Conservation (phyloP, 2,797 vertebrate species). For the Spheniscus humboldti region DNA sequence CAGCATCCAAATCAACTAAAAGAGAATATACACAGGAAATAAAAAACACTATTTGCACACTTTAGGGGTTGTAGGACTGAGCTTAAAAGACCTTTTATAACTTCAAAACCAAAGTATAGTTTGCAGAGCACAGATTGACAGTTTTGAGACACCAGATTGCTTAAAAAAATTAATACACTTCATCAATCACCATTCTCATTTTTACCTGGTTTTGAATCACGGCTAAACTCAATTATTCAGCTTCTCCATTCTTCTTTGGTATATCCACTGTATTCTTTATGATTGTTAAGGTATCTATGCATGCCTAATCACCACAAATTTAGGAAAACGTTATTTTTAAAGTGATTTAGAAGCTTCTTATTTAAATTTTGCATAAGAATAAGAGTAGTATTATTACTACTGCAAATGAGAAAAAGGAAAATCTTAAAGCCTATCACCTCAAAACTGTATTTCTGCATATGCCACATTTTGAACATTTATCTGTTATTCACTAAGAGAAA, state of each 20-base stretch:
- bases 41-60: background rate
- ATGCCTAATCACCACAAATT: background rate
- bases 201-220: background rate
- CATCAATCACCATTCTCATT: background rate
- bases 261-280: background rate
- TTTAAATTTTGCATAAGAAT: background rate
- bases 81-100: background rate
- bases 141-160: background rate
- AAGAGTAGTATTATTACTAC: background rate
- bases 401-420: background rate
- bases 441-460: background rate
- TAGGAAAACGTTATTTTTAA: background rate
- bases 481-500: background rate
- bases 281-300: background rate
- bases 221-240: background rate
- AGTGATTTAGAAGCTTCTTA: background rate
- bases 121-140: background rate
- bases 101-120: background rate
- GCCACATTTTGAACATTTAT: background rate
- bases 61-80: background rate
- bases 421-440: background rate
- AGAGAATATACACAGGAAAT: background rate
- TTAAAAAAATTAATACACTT: background rate
- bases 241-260: background rate
- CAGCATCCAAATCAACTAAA: background rate